Evolutionary conservation across 2,797 vertebrate genomes (phyloP).

Genomic region (Dicrostonyx torquatus): DNA sequence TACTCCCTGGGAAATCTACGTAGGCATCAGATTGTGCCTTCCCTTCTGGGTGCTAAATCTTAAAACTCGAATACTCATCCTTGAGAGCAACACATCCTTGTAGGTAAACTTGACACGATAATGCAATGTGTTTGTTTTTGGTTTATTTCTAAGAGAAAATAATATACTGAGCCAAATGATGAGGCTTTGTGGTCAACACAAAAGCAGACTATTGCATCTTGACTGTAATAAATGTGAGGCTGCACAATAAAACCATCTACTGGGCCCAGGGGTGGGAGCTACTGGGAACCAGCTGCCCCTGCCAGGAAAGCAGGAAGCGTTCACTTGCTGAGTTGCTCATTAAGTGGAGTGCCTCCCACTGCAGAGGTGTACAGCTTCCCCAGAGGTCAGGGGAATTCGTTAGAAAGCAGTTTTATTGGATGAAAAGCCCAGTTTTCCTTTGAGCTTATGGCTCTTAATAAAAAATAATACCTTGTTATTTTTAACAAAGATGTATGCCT

Average conservation of each 20-base stretch:
- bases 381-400: background rate
- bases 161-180: constrained; percentile 60
- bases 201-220: constrained; percentile 80
- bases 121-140: constrained; percentile 36
- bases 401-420: constrained; percentile 23
- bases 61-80: constrained; percentile 73
- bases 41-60: constrained; percentile 64
- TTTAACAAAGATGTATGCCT: constrained; percentile 13
- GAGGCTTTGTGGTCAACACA: constrained; percentile 78
- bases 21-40: constrained; percentile 74
- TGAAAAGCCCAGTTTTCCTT: constrained; percentile 40
- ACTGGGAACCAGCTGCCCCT: background rate
- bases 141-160: constrained; percentile 56
- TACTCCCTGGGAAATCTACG: constrained; percentile 53
- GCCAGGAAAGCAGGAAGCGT: background rate
- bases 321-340: background rate
- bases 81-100: constrained; percentile 68
- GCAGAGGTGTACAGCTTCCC: background rate
- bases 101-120: constrained; percentile 67
- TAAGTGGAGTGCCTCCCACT: background rate
- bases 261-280: background rate
- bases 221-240: constrained; percentile 73
- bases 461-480: constrained; percentile 46
- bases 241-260: constrained; percentile 67
- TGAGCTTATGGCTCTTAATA: constrained; percentile 9